Base-by-base conservation (phyloP, 2,888 invertebrate species). In the Nipponacmea schrenckii region DNA sequence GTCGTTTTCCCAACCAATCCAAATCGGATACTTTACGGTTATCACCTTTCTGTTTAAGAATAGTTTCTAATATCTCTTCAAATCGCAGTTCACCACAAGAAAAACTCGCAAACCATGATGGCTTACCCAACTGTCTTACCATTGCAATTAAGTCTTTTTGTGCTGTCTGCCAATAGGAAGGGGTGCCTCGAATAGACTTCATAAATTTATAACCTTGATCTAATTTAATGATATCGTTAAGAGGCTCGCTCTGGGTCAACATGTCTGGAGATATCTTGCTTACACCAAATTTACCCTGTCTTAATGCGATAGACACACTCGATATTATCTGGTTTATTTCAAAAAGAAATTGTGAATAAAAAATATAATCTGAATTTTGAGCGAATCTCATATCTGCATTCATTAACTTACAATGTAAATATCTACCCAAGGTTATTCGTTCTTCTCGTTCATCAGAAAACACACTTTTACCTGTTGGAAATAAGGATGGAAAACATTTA, bases 121-220 rank as follows among this genome's bases (percentile, higher is more conserved):
- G 77, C 10, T 68, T 50, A 0, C 77, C 77, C 17, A 80, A 66
- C 67, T 80, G 79, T n/a, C 79, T 44, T 20, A 80, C 74, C 75
- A 78, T 75, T 24, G 77, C 79, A 48, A 75, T 72, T 17, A 77
- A 24, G 27, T 77, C 74, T 56, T 68, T 73, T 50, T 67, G 46
- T 50, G 12, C 39, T 20, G 64, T 62, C 56, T 68, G 17, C 26
- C 64, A 62, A 46, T 64, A 45, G 20, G 31, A 20, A 26, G 68
- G 62, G 39, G 74, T 46, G 14, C 62, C 48, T 67, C 73, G 64
- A 12, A 74, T 24, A 31, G 63, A 74, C 64, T 67, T 50, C 69
- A 76, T 56, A 44, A 71, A 66, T 62, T 70, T 39, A 20, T 70
- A 64, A 24, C 76, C 73, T 50, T 63, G 64, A 67, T 67, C 71